These are phyloP conservation scores for Punctoribates punctum DNA, from an alignment of 2,888 invertebrate genomes.

Conservation along the genomic window DNA sequence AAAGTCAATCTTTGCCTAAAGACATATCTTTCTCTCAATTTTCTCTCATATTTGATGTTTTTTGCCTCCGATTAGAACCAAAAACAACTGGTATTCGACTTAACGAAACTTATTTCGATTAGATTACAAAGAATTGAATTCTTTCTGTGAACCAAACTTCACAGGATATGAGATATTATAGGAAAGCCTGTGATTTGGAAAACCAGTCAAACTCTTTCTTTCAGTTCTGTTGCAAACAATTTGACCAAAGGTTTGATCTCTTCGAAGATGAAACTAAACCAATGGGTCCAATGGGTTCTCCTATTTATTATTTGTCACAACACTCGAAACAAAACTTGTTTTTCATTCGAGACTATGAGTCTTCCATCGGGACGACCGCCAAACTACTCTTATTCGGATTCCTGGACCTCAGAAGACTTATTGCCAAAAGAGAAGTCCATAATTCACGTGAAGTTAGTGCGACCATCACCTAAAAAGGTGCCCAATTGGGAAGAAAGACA, in stretches of 20 bases:
- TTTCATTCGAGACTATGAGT: neutral
- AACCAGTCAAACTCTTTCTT: neutral
- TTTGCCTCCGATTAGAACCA: neutral
- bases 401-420: constrained; percentile 39
- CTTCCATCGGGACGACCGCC: neutral
- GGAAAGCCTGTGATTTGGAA: neutral
- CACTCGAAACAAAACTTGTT: neutral
- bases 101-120: neutral
- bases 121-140: neutral
- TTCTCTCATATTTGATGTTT: neutral
- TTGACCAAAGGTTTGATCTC: neutral
- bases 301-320: neutral
- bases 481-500: constrained; percentile 19
- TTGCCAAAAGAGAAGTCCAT: constrained; percentile 40
- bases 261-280: neutral
- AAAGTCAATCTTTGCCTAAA: constrained; percentile 27
- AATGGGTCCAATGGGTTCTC: neutral
- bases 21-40: neutral
- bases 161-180: constrained; percentile 6
- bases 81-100: neutral
- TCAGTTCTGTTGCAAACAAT: neutral
- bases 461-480: constrained; percentile 35
- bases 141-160: neutral
- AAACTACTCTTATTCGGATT: constrained; percentile 7
- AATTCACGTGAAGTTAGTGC: constrained; percentile 39